phyloP scores from a whole-genome alignment of 2,113 vertebrate species.

The Oreotragus oreotragus region DNA sequence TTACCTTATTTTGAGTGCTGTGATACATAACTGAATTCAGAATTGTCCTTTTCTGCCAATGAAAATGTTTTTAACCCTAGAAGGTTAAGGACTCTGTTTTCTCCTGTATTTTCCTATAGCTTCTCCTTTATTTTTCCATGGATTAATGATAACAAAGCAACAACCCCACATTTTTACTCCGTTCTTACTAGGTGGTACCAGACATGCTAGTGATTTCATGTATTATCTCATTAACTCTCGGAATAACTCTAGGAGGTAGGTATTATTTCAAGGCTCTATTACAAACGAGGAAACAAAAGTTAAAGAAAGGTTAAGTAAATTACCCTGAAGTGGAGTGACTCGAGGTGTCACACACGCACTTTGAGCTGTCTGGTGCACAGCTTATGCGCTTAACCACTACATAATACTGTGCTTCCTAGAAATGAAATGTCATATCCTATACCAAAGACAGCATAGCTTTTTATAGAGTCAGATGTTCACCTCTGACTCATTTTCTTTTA shows the following conservation, averaged over 20 bases:
- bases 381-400: not conserved
- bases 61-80: not conserved
- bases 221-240: not conserved
- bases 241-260: not conserved
- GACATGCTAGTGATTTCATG: not conserved
- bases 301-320: slow-evolving; percentile 27
- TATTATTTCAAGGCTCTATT: not conserved
- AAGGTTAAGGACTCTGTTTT: not conserved
- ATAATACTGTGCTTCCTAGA: not conserved
- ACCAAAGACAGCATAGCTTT: not conserved
- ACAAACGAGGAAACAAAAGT: not conserved
- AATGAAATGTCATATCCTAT: not conserved
- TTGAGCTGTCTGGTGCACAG: not conserved
- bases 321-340: not conserved
- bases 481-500: not conserved
- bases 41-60: not conserved
- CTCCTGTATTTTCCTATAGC: not conserved
- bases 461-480: not conserved
- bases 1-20: not conserved
- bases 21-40: not conserved
- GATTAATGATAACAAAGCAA: not conserved
- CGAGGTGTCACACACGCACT: not conserved
- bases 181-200: not conserved
- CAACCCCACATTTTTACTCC: not conserved
- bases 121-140: not conserved